Conservation (phyloP, 2,888 invertebrate species). For the Steinernema carpocapsae region DNA sequence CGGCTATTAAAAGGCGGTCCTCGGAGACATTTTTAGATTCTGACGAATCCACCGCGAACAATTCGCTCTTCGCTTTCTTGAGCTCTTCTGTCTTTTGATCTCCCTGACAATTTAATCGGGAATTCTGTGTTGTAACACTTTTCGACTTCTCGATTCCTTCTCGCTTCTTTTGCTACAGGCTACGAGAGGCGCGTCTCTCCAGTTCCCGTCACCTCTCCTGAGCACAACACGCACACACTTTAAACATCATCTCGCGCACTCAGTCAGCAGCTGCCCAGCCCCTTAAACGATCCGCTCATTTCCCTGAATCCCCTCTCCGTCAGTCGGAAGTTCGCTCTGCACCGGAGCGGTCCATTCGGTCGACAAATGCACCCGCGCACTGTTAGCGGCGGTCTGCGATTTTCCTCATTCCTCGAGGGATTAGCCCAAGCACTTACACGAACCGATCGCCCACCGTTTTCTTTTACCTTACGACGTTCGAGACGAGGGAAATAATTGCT, state of each 20-base stretch:
- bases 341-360: no score
- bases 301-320: no score
- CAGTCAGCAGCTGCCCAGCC: neutral
- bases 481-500: no score
- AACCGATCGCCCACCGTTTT: no score
- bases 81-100: neutral
- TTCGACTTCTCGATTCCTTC: slow-evolving; percentile 2
- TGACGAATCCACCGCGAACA: neutral
- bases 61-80: neutral
- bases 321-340: no score
- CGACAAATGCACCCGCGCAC: no score
- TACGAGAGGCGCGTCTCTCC: neutral
- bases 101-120: neutral
- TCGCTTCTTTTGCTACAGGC: slow-evolving; percentile 20
- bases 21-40: neutral
- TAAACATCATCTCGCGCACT: slow-evolving; percentile 16
- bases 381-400: neutral
- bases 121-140: slow-evolving; percentile 15
- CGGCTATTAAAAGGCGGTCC: no score
- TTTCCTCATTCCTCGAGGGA: neutral
- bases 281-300: neutral
- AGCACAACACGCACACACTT: slow-evolving; percentile 21
- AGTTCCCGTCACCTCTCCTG: neutral
- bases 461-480: no score
- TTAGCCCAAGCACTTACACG: neutral